Base-by-base conservation (phyloP, 2,888 invertebrate species). In the Thymelicus sylvestris region DNA sequence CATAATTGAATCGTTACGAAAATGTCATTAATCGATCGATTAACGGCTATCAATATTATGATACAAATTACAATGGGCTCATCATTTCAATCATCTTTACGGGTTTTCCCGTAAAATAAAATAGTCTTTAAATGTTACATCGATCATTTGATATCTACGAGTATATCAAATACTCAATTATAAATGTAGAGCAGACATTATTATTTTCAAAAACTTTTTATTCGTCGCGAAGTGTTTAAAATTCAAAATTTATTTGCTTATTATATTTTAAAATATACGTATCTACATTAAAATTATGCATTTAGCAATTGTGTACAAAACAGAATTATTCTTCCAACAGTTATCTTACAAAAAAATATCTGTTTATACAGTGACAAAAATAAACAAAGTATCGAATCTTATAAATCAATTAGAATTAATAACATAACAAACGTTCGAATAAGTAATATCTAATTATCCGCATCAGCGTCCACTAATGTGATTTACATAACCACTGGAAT, bases 401-500 rank as follows among this genome's bases (percentile, higher is more conserved):
- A 59, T 50, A 65, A 65, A 70, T 60, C 69, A 70, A 65, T 70
- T 65, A 60, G 64, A 65, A 70, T 70, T 70, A 65, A 63, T 66
- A 70, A 61, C 70, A 69, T 63, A 65, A 66, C 65, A 66, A 71
- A 71, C 70, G 55, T 64, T 66, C 61, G 60, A 65, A 70, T 60
- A 61, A 59, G 62, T 62, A 71, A 66, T 62, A 66, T 64, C 61
- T 66, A 66, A 71, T 67, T 63, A 71, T 67, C 50, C 57, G 63
- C 67, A 67, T 66, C 71, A 62, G 47, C 61, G 57, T 66, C 67
- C 71, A 67, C 63, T 71, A 71, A 71, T 67, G 57, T 60, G 61
- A 71, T 71, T 71, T 71, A 67, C 71, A 67, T 71, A 71, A 71
- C 71, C 66, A 67, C 67, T 48, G 67, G 71, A 66, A 71, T 71